Conservation (phyloP, 2,797 vertebrate species). For the Gymnothorax javanicus region DNA sequence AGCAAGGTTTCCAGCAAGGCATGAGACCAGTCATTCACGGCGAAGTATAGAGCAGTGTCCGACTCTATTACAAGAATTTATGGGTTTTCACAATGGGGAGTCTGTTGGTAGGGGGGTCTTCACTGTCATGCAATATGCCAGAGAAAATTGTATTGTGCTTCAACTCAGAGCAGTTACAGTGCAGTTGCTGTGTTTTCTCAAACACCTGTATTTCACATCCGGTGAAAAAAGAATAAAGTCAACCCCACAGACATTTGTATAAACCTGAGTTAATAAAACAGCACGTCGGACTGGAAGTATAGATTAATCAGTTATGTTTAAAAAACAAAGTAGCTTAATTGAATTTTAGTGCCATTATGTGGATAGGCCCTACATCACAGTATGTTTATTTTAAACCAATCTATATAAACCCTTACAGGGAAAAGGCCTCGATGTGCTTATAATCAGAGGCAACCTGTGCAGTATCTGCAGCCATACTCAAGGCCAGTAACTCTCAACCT, state of each 20-base stretch:
- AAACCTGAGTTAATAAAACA: not conserved
- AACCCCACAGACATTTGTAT: not conserved
- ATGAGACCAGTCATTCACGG: not conserved
- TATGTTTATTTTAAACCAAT: not conserved
- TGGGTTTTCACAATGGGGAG: not conserved
- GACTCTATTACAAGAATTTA: not conserved
- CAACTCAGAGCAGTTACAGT: not conserved
- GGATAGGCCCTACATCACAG: not conserved
- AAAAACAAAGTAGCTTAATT: not conserved
- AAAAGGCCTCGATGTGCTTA: not conserved
- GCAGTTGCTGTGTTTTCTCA: not conserved
- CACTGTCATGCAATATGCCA: not conserved
- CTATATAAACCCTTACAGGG: not conserved
- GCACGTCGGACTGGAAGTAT: not conserved
- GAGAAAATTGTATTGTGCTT: not conserved
- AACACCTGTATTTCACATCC: not conserved
- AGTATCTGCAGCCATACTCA: too few species aligned
- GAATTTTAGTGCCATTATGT: not conserved
- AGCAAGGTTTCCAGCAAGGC: not conserved
- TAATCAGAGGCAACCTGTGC: not conserved
- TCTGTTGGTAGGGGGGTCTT: not conserved
- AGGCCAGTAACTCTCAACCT: too few species aligned
- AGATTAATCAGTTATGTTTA: not conserved
- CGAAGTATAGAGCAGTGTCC: not conserved
- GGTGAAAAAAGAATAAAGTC: not conserved